Base-by-base conservation (phyloP, 2,113 vertebrate genomes). In the Pao palembangensis region DNA sequence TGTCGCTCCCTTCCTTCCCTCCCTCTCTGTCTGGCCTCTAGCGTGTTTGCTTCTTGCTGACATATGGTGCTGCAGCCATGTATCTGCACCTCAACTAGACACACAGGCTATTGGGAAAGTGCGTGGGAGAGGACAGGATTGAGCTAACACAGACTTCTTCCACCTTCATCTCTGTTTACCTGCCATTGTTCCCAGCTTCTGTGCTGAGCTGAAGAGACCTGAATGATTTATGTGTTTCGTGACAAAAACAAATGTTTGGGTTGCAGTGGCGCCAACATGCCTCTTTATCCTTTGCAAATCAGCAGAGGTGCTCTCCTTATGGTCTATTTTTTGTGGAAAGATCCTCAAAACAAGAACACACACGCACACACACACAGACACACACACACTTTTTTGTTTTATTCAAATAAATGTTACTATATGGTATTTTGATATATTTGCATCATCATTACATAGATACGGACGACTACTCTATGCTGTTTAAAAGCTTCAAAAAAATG, bases 201-300 rank as follows among this genome's bases (percentile, higher is more conserved):
- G 83, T 82, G 76, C 51, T 20, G 19, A 16, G 56, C 69, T 34
- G 71, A 67, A 46, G 55, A 81, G 69, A 70, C 67, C 49, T 44
- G 67, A 59, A 34, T 81, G 81, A 87, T 85, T 81, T 67, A 84
- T 84, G 83, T 71, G 61, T 21, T 34, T 34, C 58, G 41, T 76
- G 84, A 85, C 84, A 84, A 76, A 65, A 73, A 78, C 73, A 78
- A 82, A 61, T 81, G 83, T 83, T 85, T 80, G 56, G 65, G 67
- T 60, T 67, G 64, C 67, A 5, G 57, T 72, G 79, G 78, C 72
- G 82, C 82, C 81, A 58, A 64, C 11, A 23, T 5, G 10, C 25
- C n/a, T 55, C 62, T 75, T 78, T 69, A 64, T 68, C 65, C 63
- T 0, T 51, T 25, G 23, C 57, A 43, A 69, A 71, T 56, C 51